Conservation (phyloP, 2,888 invertebrate species). For the Epistrophella euchroma region DNA sequence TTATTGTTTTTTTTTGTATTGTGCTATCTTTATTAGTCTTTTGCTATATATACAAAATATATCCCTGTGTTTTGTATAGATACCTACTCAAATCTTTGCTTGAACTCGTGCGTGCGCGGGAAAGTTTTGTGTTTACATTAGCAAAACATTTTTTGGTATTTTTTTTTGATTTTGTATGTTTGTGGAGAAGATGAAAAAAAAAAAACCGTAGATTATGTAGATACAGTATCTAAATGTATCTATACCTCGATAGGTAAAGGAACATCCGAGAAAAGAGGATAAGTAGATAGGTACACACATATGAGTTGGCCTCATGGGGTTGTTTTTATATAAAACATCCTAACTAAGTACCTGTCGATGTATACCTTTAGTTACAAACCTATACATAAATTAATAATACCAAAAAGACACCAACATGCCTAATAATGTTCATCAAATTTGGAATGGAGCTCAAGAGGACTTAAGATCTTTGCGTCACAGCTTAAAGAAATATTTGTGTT, state of each 20-base stretch:
- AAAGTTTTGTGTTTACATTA: conserved; percentile 63
- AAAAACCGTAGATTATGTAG: not conserved
- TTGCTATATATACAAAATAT: not conserved
- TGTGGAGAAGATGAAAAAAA: conserved; percentile 23
- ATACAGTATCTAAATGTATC: not conserved
- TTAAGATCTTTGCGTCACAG: conserved; percentile 50
- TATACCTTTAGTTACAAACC: not conserved
- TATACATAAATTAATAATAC: conserved; percentile 26
- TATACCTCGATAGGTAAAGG: not conserved
- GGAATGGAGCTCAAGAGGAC: conserved; percentile 30
- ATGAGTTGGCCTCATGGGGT: conserved; percentile 35
- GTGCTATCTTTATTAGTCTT: not conserved
- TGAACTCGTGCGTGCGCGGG: conserved; percentile 56
- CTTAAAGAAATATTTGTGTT: conserved; percentile 45
- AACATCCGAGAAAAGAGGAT: conserved; percentile 38
- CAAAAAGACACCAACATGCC: conserved; percentile 6
- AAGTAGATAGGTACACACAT: conserved; percentile 48
- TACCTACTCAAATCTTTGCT: conserved; percentile 14
- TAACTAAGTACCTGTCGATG: conserved; percentile 30
- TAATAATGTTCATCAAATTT: conserved; percentile 7
- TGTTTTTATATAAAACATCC: conserved; percentile 22
- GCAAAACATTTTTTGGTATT: conserved; percentile 33
- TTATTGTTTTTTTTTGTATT: conserved; percentile 13
- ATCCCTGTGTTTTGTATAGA: not conserved
- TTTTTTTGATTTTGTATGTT: conserved; percentile 14